Percentiles rank a stretch among this genome's conserved stretches.
Evolutionary conservation across 2,113 vertebrate species (phyloP).

Genomic region (Recurvirostra avosetta): DNA sequence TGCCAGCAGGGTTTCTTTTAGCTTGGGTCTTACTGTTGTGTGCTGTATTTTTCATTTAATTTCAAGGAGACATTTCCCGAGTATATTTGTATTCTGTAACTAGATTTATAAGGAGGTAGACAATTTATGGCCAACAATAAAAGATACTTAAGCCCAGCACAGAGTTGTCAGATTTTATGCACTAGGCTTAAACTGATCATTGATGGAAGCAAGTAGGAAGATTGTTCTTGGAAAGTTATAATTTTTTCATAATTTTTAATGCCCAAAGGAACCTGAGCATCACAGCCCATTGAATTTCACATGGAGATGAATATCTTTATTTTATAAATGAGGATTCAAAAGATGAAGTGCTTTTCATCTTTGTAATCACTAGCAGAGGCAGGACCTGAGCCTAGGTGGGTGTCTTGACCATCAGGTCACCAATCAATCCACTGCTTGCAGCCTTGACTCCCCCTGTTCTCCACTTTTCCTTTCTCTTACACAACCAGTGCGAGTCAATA

Average conservation of each 20-base stretch:
- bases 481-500: fast-evolving
- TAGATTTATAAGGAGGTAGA: neutral
- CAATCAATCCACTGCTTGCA: neutral
- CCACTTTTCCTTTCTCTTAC: neutral
- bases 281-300: neutral
- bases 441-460: neutral
- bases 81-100: neutral
- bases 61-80: neutral
- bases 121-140: slow-evolving; percentile 3
- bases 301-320: neutral
- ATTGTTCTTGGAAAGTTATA: neutral
- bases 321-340: neutral
- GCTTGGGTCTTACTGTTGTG: neutral
- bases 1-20: neutral
- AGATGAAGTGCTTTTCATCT: neutral
- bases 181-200: neutral
- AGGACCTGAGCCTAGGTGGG: neutral
- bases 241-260: neutral
- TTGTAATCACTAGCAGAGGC: neutral
- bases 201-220: neutral
- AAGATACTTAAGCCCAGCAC: neutral
- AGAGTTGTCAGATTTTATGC: neutral
- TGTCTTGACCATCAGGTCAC: neutral
- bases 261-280: neutral
- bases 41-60: neutral